Conservation (phyloP, 2,888 invertebrate genomes). For the Adelphocoris suturalis region DNA sequence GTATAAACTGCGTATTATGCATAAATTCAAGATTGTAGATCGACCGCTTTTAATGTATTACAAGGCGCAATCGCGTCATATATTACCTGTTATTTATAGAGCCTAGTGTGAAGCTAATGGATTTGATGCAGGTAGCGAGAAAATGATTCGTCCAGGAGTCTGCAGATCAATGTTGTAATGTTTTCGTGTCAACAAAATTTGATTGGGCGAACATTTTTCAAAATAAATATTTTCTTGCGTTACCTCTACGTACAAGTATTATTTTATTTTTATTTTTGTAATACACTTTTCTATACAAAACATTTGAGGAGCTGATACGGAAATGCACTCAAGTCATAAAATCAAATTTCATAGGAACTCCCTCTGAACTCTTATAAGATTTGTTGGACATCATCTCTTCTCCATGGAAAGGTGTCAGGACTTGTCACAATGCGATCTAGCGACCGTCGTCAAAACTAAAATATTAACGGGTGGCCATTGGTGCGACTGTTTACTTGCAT, state of each 20-base stretch:
- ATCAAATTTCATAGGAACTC: no score
- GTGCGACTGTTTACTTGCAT: no score
- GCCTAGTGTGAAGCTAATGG: background rate
- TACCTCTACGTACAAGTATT: conserved; percentile 24
- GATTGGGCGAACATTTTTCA: background rate
- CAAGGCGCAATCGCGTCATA: background rate
- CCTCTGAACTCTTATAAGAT: no score
- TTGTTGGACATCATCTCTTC: no score
- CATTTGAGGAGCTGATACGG: no score
- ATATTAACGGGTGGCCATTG: no score
- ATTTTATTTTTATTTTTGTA: background rate
- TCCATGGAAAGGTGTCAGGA: no score
- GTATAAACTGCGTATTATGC: background rate
- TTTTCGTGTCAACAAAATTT: conserved; percentile 8
- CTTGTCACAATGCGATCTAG: no score
- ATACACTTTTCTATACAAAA: background rate
- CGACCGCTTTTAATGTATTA: conserved; percentile 17
- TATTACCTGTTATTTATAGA: conserved; percentile 9
- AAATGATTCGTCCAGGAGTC: conserved; percentile 10
- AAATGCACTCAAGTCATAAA: no score
- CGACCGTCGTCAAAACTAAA: no score
- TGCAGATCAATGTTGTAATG: background rate
- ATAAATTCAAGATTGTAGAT: background rate
- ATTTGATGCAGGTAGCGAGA: conserved; percentile 22
- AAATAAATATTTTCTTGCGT: background rate